Evolutionary conservation across 2,888 invertebrate species (phyloP), one percentile per base, ranked within the genome.

Genomic region (Thysanoteuthis rhombus): DNA sequence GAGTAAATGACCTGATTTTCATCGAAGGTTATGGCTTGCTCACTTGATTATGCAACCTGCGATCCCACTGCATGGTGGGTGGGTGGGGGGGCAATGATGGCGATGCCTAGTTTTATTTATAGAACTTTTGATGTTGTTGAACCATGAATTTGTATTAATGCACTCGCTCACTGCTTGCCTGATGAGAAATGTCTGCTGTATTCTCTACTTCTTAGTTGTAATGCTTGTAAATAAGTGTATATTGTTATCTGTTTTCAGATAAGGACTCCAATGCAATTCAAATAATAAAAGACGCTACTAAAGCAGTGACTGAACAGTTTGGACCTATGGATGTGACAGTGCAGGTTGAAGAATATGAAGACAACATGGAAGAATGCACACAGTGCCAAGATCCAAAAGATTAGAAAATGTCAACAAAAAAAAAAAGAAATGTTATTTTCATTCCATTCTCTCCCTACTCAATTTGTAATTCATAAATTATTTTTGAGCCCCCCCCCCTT

Each of bases 291-390:
- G 93, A 95, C 36, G 96, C 97, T 0, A 95, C 96, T 0, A 75
- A 93, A 0, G 95, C 96, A 94, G 94, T 97, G 32, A 95, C 96
- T 38, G 94, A 95, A 25, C 93, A 95, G 93, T 97, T 95, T 95
- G 95, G 95, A 47, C 96, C 97, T 32, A 94, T 95, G 42, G 97
- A 97, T 93, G 96, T 96, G 47, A 97, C 97, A 1, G 95, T 97
- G 42, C 97, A 97, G 94, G 95, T 97, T 5, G 97, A 97, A 93
- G 96, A 96, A 89, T 97, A 96, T 94, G 96, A 96, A 4, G 94
- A 94, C 8, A 96, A 96, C 52, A 97, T 97, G 97, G 93, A 95
- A 12, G 96, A 96, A 93, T 97, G 97, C 94, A 95, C 94, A 10
- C 96, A 96, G 32, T 97, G 97, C 94, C 95, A 96, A 93, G 96